Base-by-base conservation (phyloP, 2,797 vertebrate species). In the Periophthalmus magnuspinnatus region DNA sequence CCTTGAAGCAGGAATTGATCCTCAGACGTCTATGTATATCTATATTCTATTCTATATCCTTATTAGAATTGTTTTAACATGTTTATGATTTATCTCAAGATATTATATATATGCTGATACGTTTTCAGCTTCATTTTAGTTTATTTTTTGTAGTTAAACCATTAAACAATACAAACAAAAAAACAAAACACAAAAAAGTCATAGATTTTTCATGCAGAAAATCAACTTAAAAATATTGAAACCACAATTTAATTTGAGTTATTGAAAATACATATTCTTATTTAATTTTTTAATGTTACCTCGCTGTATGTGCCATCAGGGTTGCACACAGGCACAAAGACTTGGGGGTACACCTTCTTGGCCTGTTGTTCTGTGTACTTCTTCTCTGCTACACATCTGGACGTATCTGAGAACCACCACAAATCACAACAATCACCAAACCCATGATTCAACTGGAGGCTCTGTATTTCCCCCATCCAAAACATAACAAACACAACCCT, bases 291-390 rank as follows among this genome's bases (percentile, higher is more conserved):
- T 63, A 65, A 59, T 3, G 75, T 90, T 88, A 98, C 97, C 96
- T 99, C 96, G 38, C 95, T 97, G 1, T 99, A 99, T 32, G 97
- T 97, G 82, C 97, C 97, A 0, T 99, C 97, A 0, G 96, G 96
- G 34, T 95, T 96, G 91, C 97, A 99, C 28, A 97, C 97, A 0
- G 97, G 97, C 67, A 99, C 95, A 85, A 99, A 99, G 71, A 97
- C 97, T 88, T 98, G 96, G 11, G 96, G 96, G 76, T 96, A 94
- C 80, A 97, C 93, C 84, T 96, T 97, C 90, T 97, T 97, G 76
- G 97, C 97, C 86, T 98, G 97, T 79, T 99, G 96, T 84, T 99
- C 97, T 0, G 96, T 98, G 78, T 99, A 98, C 84, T 97, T 99
- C 92, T 98, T 95, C 90, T 99, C 97, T 57, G 96, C 97, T 73